Conservation (phyloP, 2,888 invertebrate genomes). For the Eilema griseolum region DNA sequence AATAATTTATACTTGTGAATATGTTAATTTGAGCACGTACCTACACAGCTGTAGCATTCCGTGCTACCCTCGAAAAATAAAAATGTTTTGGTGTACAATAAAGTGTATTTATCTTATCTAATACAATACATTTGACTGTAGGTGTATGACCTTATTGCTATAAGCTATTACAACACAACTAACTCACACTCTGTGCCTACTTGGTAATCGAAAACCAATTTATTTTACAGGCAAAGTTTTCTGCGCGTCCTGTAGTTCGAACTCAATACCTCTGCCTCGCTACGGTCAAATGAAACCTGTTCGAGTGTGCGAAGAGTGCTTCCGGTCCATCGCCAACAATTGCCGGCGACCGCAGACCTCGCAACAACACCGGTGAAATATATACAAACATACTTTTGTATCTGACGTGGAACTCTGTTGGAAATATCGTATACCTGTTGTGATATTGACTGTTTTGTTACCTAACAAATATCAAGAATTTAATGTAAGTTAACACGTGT, state of each 20-base stretch:
- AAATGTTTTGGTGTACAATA: too few relatives aligned
- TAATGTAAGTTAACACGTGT: slow-evolving; percentile 5
- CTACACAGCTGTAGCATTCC: too few relatives aligned
- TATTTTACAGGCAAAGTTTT: slow-evolving; percentile 91
- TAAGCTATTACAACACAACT: too few relatives aligned
- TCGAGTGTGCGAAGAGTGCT: slow-evolving; percentile 96
- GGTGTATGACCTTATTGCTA: too few relatives aligned
- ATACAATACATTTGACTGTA: too few relatives aligned
- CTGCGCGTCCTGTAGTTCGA: slow-evolving; percentile 97
- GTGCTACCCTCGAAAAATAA: too few relatives aligned
- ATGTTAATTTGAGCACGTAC: too few relatives aligned
- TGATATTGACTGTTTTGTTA: slow-evolving; percentile 19
- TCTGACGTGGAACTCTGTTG: neutral
- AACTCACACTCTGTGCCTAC: too few relatives aligned
- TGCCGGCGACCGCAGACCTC: slow-evolving; percentile 56
- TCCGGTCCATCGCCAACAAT: slow-evolving; percentile 70
- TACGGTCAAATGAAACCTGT: slow-evolving; percentile 97
- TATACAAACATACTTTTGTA: neutral
- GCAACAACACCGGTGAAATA: slow-evolving; percentile 62
- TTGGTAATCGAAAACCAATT: neutral
- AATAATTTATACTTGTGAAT: too few relatives aligned
- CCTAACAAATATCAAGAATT: slow-evolving; percentile 10
- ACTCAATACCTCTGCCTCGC: slow-evolving; percentile 96
- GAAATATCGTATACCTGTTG: slow-evolving; percentile 10
- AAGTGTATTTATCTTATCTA: too few relatives aligned